phyloP scores from a whole-genome alignment of 2,113 vertebrate species.

The Gadus macrocephalus region DNA sequence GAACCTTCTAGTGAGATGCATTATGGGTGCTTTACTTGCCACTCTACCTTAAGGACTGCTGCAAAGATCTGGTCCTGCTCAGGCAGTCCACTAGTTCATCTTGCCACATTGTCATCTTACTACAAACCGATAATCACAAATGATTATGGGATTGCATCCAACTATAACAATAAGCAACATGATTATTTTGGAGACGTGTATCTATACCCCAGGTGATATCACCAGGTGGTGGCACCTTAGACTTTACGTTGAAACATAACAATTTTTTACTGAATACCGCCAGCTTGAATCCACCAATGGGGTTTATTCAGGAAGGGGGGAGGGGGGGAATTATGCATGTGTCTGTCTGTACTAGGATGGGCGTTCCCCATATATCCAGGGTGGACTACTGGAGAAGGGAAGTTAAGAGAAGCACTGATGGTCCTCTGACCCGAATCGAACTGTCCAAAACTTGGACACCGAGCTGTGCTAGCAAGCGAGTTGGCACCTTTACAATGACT shows the following conservation, averaged over 20 bases:
- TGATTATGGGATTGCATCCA: too few relatives aligned
- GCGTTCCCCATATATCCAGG: conserved; percentile 53
- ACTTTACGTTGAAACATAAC: conserved; percentile 51
- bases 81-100: conserved; percentile 43
- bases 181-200: conserved; percentile 50
- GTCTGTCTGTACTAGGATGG: conserved; percentile 46
- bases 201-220: conserved; percentile 34
- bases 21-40: conserved; percentile 67
- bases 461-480: conserved; percentile 32
- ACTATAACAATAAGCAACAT: too few relatives aligned
- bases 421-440: conserved; percentile 50
- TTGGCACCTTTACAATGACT: conserved; percentile 63
- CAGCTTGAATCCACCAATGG: conserved; percentile 50
- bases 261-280: conserved; percentile 36
- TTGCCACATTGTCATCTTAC: conserved; percentile 26
- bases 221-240: conserved; percentile 26
- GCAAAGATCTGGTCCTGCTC: conserved; percentile 37
- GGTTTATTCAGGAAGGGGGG: conserved; percentile 44
- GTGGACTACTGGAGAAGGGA: conserved; percentile 34
- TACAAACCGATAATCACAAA: not conserved
- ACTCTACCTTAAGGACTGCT: conserved; percentile 65
- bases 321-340: conserved; percentile 55
- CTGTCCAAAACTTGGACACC: conserved; percentile 40
- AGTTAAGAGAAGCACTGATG: conserved; percentile 60
- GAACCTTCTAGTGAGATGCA: conserved; percentile 50